phyloP scores from a whole-genome alignment of 2,888 invertebrate genomes.

The Phaonia tiefii region DNA sequence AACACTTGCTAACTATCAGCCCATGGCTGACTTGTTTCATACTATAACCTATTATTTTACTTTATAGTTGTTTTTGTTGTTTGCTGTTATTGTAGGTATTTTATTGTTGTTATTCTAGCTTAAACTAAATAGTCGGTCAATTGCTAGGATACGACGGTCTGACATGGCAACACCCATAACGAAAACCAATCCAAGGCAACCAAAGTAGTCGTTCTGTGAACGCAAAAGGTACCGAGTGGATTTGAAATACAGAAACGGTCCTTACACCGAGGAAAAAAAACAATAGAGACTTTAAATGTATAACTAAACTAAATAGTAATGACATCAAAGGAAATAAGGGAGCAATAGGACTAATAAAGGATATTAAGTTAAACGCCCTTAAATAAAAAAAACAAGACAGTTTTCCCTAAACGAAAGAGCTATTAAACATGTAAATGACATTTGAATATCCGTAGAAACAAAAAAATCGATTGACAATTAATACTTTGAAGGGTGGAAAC shows the following conservation, averaged over 20 bases:
- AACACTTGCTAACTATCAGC: constrained; percentile 8
- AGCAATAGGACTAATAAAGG: neutral
- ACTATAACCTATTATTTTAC: constrained; percentile 1
- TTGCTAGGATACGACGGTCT: constrained; percentile 77
- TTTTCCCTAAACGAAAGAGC: neutral
- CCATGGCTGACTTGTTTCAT: neutral
- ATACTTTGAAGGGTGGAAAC: neutral
- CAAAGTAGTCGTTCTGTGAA: constrained; percentile 69
- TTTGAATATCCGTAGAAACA: neutral
- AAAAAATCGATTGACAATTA: neutral
- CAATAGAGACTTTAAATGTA: constrained; percentile 4
- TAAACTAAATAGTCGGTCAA: constrained; percentile 66
- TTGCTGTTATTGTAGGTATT: constrained; percentile 32
- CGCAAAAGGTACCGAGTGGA: constrained; percentile 67
- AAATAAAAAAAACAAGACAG: too few relatives aligned
- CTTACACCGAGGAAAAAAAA: constrained; percentile 32
- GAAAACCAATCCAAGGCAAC: constrained; percentile 60
- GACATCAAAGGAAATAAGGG: neutral
- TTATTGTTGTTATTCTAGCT: constrained; percentile 38
- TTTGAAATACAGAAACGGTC: neutral
- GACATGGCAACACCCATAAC: constrained; percentile 74
- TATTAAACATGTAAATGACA: neutral
- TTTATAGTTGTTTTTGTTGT: neutral
- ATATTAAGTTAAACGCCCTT: too few relatives aligned
- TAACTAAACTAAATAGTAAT: constrained; percentile 14